Conservation (phyloP, 1,140 invertebrate species). For the Chironomus striatipennis region DNA sequence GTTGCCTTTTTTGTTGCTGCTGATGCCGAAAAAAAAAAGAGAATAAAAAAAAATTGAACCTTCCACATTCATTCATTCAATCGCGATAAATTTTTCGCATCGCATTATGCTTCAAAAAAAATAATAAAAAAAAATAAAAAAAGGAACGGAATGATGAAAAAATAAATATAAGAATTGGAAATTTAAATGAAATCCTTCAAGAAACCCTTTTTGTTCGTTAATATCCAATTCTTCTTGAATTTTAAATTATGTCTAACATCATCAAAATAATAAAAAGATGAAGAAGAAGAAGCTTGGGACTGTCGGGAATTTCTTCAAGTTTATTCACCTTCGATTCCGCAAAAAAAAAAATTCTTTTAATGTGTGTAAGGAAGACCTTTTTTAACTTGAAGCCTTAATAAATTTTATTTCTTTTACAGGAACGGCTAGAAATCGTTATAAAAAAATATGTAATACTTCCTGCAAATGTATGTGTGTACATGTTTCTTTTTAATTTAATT, state of each 20-base stretch:
- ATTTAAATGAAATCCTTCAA: neutral
- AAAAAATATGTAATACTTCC: neutral
- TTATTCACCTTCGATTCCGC: conserved; percentile 19
- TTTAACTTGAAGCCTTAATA: conserved; percentile 1
- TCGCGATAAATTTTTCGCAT: neutral
- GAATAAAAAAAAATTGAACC: neutral
- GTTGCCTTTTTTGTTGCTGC: neutral
- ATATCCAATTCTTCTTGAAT: neutral
- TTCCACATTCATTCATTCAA: neutral
- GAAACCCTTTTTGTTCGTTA: neutral
- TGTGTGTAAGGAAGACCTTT: neutral
- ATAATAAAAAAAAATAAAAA: too few species aligned
- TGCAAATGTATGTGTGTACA: neutral
- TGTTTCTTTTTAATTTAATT: neutral
- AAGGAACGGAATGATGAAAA: too few species aligned
- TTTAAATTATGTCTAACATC: neutral
- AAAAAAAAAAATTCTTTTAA: too few species aligned
- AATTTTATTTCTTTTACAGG: neutral
- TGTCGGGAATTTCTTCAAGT: conserved; percentile 7
- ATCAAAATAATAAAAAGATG: too few species aligned
- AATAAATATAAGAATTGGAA: too few species aligned
- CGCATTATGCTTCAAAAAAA: too few species aligned
- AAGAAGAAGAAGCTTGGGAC: neutral
- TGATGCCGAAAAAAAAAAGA: too few species aligned
- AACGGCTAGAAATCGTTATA: conserved; percentile 18